These are phyloP conservation scores for Leptodactylus fuscus DNA, from an alignment of 2,113 vertebrate genomes.

Conservation along the genomic window DNA sequence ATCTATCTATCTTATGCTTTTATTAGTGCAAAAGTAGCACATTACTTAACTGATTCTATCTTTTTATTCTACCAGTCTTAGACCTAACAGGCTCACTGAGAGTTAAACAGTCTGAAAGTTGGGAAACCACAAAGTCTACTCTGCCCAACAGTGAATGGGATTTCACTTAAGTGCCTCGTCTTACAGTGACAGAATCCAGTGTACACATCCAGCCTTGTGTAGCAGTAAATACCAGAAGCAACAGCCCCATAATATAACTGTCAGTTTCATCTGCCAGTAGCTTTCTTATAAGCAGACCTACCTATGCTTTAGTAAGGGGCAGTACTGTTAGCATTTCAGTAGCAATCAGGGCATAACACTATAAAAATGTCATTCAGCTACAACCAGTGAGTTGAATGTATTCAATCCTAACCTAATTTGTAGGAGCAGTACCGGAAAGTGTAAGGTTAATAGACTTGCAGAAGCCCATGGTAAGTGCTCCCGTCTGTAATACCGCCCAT, in stretches of 20 bases:
- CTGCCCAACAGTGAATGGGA: constrained; percentile 69
- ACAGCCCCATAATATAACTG: neutral
- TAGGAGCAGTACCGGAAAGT: neutral
- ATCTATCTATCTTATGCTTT: neutral
- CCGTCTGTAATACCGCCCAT: neutral
- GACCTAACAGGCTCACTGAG: neutral
- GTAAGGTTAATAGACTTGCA: neutral
- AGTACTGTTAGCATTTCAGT: neutral
- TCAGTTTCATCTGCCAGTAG: neutral
- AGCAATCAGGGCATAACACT: too few species aligned
- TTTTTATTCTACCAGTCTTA: neutral
- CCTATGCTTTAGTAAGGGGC: neutral
- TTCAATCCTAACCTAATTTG: neutral
- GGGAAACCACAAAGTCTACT: constrained; percentile 69
- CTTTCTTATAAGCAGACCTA: neutral
- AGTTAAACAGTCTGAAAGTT: constrained; percentile 67
- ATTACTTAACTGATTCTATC: neutral
- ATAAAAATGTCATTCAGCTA: too few species aligned
- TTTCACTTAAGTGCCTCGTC: constrained; percentile 71
- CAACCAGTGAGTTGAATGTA: too few species aligned
- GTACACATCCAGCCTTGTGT: constrained; percentile 12
- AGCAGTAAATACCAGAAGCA: constrained; percentile 30
- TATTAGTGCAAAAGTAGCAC: neutral
- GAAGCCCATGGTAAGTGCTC: neutral
- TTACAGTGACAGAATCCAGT: constrained; percentile 64